A percentile compares a stretch with the other conserved stretches of the same genome.
phyloP scores from a whole-genome alignment of 2,888 invertebrate genomes.

The Caenorhabditis virilis region DNA sequence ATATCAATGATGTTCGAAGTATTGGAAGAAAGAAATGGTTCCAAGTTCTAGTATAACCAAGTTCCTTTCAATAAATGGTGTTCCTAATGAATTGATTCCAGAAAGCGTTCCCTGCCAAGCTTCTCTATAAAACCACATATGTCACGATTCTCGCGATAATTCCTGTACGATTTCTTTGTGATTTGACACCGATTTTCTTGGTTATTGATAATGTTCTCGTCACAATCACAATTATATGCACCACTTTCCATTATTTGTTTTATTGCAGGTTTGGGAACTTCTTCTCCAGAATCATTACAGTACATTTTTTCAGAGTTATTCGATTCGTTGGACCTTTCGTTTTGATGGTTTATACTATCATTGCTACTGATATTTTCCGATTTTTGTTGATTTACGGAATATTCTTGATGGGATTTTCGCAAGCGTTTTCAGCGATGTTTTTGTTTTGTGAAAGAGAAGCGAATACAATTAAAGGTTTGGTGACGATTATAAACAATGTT shows the following conservation, averaged over 20 bases:
- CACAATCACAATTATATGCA: slow-evolving; percentile 39
- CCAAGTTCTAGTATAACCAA: slow-evolving; percentile 87
- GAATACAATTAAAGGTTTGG: slow-evolving; percentile 18
- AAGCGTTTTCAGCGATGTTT: slow-evolving; percentile 74
- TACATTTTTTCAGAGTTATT: slow-evolving; percentile 50
- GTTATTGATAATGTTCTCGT: slow-evolving; percentile 41
- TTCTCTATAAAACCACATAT: slow-evolving; percentile 91
- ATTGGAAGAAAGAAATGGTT: slow-evolving; percentile 71
- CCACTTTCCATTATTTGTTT: slow-evolving; percentile 43
- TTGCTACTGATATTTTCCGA: slow-evolving; percentile 89
- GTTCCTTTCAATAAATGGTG: no score
- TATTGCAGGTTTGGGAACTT: slow-evolving; percentile 20
- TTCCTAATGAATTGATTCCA: no score
- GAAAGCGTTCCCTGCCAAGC: slow-evolving; percentile 86
- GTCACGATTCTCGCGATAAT: slow-evolving; percentile 81
- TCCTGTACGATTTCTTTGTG: slow-evolving; percentile 30
- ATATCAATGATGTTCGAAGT: slow-evolving; percentile 53
- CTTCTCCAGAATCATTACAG: neutral
- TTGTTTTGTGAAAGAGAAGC: slow-evolving; percentile 42
- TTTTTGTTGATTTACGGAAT: slow-evolving; percentile 95
- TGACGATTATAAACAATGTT: slow-evolving; percentile 5
- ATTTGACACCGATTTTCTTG: slow-evolving; percentile 69
- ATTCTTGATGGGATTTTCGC: slow-evolving; percentile 95
- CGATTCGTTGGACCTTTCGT: slow-evolving; percentile 91
- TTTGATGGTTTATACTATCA: slow-evolving; percentile 98